Conservation (phyloP, 2,113 vertebrate species). For the Aplodontia rufa region DNA sequence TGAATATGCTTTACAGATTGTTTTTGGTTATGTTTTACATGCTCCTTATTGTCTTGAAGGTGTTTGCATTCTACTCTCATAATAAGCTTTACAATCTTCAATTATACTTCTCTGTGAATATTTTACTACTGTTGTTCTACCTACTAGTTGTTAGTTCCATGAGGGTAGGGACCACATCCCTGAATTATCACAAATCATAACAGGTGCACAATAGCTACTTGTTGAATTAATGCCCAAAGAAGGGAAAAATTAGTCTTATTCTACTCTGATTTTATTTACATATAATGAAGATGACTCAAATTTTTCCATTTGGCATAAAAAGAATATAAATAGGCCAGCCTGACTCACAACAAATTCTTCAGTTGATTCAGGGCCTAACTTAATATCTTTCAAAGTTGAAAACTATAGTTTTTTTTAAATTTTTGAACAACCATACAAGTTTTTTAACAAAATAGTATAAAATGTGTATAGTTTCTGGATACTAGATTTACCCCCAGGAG, state of each 20-base stretch:
- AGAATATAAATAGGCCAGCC: neutral
- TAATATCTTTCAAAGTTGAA: neutral
- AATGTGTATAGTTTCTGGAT: too few relatives aligned
- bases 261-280: neutral
- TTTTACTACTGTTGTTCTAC: neutral
- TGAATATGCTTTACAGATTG: neutral
- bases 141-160: neutral
- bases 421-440: too few relatives aligned
- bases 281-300: neutral
- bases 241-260: neutral
- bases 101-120: neutral
- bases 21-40: constrained; percentile 1
- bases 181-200: neutral
- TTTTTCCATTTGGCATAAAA: neutral
- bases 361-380: neutral
- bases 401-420: too few relatives aligned
- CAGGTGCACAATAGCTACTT: neutral
- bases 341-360: neutral
- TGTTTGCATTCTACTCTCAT: neutral
- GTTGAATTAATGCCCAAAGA: neutral
- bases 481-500: too few relatives aligned
- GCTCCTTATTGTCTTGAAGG: neutral
- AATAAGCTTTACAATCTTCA: neutral
- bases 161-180: neutral
- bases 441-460: too few relatives aligned